These are phyloP conservation scores for Noctua pronuba DNA, from an alignment of 2,888 invertebrate genomes.

Conservation along the genomic window DNA sequence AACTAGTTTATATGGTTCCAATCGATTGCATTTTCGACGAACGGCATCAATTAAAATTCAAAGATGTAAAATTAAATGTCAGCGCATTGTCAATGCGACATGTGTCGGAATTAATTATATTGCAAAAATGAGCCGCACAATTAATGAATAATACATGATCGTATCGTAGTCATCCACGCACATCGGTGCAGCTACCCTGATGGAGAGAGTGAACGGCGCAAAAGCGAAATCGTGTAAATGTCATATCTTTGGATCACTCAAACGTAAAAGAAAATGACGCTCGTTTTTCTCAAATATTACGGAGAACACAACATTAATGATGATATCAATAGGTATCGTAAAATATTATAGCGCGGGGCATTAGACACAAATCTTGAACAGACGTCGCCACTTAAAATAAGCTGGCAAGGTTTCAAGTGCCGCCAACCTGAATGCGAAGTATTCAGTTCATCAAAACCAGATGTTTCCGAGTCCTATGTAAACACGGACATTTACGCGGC, in stretches of 20 bases:
- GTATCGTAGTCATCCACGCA: conserved; percentile 75
- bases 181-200: conserved; percentile 70
- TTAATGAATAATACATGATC: conserved; percentile 77
- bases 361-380: conserved; percentile 87
- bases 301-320: conserved; percentile 66
- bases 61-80: conserved; percentile 58
- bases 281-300: conserved; percentile 40
- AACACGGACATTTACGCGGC: conserved; percentile 79
- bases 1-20: conserved; percentile 19
- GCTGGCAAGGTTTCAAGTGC: conserved; percentile 89
- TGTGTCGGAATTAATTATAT: conserved; percentile 64
- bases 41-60: conserved; percentile 57
- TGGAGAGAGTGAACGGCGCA: conserved; percentile 79
- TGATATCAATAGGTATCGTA: conserved; percentile 79
- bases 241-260: conserved; percentile 57
- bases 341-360: conserved; percentile 80
- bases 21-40: conserved; percentile 40
- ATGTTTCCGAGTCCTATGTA: conserved; percentile 86
- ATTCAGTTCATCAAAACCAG: conserved; percentile 90
- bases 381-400: conserved; percentile 89
- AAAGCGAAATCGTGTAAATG: conserved; percentile 80
- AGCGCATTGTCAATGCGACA: conserved; percentile 60
- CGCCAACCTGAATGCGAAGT: conserved; percentile 88
- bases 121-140: conserved; percentile 62
- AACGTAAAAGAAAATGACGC: conserved; percentile 38